A percentile compares a stretch with the other conserved stretches of the same genome.
Evolutionary conservation across 2,797 vertebrate species (phyloP).

Genomic region (Cephalopachus bancanus): DNA sequence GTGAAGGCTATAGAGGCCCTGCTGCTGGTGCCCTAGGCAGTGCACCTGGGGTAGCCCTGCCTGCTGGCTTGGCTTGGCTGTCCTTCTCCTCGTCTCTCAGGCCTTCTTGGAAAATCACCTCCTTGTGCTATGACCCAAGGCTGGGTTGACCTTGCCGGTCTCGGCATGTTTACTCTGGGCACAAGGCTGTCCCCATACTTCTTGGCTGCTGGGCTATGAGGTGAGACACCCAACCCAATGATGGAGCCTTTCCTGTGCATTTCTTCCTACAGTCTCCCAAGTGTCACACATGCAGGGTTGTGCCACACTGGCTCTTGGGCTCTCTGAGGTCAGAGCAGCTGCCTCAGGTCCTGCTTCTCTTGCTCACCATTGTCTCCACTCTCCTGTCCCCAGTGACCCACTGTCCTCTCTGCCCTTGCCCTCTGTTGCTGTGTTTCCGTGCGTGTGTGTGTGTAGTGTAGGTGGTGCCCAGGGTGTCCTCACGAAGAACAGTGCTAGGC

Average conservation of each 20-base stretch:
- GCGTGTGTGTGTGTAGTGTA: neutral
- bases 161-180: neutral
- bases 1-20: neutral
- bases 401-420: neutral
- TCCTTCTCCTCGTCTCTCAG: neutral
- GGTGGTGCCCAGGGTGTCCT: neutral
- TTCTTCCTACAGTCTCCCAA: neutral
- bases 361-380: accelerated
- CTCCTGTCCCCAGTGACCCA: neutral
- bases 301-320: neutral
- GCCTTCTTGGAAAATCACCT: neutral
- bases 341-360: neutral
- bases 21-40: neutral
- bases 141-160: neutral
- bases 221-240: accelerated
- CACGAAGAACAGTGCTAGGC: neutral
- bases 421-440: neutral
- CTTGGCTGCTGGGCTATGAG: no score
- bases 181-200: no score
- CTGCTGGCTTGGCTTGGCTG: neutral
- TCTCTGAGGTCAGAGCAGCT: neutral
- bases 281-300: neutral
- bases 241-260: no score
- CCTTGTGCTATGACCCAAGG: neutral
- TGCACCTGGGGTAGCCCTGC: accelerated